Percentiles rank a stretch among this genome's conserved stretches.
phyloP scores from a whole-genome alignment of 2,888 invertebrate species.

The Andrena fulva region DNA sequence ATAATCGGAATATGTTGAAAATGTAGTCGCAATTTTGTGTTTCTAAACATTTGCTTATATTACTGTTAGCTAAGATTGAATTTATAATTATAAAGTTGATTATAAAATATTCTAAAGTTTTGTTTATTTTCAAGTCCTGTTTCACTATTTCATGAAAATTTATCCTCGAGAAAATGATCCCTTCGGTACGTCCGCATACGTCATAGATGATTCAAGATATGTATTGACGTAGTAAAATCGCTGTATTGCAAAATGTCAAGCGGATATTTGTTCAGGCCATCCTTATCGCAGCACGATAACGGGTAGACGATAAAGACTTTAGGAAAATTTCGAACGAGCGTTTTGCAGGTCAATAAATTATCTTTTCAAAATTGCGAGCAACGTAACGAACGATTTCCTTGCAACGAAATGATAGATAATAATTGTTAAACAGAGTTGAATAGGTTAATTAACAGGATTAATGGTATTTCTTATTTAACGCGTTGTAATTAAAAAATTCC shows the following conservation, averaged over 20 bases:
- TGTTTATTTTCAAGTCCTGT: neutral
- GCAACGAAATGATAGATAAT: neutral
- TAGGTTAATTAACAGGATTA: neutral
- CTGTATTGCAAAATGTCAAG: neutral
- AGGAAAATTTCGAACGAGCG: constrained; percentile 16
- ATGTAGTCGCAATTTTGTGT: no score
- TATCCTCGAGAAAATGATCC: neutral
- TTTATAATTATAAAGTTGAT: neutral
- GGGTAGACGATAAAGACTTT: constrained; percentile 14
- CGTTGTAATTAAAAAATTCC: neutral
- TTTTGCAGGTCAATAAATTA: neutral
- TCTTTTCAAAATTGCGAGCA: neutral
- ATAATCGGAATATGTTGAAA: neutral
- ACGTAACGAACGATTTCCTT: neutral
- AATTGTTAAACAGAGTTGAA: neutral
- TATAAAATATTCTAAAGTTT: neutral
- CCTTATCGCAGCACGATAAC: constrained; percentile 40
- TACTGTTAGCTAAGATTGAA: no score
- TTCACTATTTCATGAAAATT: neutral
- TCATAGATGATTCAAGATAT: neutral
- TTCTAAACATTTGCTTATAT: no score
- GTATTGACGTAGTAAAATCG: neutral
- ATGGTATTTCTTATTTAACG: neutral
- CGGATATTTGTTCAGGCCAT: neutral
- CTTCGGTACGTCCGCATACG: neutral